phyloP scores from a whole-genome alignment of 1,140 invertebrate genomes.

The Wiebesia pumilae region DNA sequence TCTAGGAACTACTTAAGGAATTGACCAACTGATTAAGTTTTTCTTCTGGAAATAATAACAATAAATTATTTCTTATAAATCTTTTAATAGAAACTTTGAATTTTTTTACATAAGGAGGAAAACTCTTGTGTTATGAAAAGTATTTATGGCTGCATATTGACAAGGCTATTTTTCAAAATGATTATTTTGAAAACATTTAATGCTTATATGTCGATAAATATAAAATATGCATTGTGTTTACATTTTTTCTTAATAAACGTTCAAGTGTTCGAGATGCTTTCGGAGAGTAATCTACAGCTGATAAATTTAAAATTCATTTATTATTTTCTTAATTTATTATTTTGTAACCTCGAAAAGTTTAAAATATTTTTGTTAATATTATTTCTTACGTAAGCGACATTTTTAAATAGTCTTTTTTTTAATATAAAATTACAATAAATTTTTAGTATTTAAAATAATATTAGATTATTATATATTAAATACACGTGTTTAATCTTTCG shows the following conservation, averaged over 20 bases:
- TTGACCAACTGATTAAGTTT: background rate
- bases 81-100: background rate
- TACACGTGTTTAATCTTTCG: background rate
- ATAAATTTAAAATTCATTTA: too few relatives aligned
- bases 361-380: too few relatives aligned
- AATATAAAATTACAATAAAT: too few relatives aligned
- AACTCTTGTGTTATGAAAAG: background rate
- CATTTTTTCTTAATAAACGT: background rate
- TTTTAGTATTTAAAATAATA: too few relatives aligned
- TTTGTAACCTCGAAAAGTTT: too few relatives aligned
- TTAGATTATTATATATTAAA: too few relatives aligned
- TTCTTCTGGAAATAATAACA: background rate
- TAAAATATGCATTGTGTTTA: background rate
- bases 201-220: background rate
- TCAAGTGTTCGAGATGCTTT: background rate
- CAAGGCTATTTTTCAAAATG: background rate
- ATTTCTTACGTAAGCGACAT: too few relatives aligned
- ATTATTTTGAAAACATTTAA: background rate
- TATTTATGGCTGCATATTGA: background rate
- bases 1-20: too few relatives aligned
- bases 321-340: too few relatives aligned
- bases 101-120: background rate
- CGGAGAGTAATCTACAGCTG: background rate
- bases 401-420: too few relatives aligned
- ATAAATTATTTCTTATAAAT: background rate